These are phyloP conservation scores for Platorchestia sp. DNA, from an alignment of 1,140 invertebrate species.

Conservation along the genomic window DNA sequence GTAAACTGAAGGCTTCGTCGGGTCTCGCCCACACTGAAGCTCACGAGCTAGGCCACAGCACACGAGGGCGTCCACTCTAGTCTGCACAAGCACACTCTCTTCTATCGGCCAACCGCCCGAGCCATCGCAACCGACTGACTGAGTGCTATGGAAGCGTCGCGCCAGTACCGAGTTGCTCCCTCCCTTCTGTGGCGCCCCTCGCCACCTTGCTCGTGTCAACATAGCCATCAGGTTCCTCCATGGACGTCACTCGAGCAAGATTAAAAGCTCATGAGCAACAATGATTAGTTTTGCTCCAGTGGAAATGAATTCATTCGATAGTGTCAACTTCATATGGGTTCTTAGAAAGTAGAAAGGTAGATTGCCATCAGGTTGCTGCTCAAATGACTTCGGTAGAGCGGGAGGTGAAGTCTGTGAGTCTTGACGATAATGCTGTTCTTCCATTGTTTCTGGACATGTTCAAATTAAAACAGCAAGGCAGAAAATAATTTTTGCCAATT, in stretches of 20 bases:
- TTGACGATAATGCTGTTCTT: too few species aligned
- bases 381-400: neutral
- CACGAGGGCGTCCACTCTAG: slow-evolving; percentile 31
- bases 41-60: neutral
- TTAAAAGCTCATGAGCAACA: neutral
- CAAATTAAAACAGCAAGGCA: too few species aligned
- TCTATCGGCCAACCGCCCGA: neutral
- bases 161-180: neutral
- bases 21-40: neutral
- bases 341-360: neutral
- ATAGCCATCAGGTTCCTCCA: neutral
- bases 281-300: neutral
- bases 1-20: neutral
- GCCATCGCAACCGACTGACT: slow-evolving; percentile 41
- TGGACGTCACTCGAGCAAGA: neutral
- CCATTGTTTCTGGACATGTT: too few species aligned
- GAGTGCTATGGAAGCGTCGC: neutral
- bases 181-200: neutral
- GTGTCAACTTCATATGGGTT: neutral
- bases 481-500: too few species aligned
- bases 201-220: neutral
- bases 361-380: too few species aligned
- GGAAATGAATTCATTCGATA: neutral
- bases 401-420: neutral
- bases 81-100: slow-evolving; percentile 2